Conservation (phyloP, 2,113 vertebrate genomes). For the Macrotus californicus region DNA sequence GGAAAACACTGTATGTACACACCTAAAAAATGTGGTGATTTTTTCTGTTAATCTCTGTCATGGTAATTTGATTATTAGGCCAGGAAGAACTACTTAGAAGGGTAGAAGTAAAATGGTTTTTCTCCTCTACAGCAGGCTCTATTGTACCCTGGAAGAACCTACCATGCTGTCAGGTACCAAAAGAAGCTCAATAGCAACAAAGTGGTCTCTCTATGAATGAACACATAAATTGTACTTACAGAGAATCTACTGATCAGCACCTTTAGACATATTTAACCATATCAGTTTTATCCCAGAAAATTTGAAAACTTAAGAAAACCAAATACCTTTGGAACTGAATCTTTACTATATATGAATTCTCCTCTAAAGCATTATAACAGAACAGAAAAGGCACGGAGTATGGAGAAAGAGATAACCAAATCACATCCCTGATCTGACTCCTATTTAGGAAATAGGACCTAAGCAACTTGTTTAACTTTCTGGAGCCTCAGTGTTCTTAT, state of each 20-base stretch:
- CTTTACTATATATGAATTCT: not conserved
- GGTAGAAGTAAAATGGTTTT: not conserved
- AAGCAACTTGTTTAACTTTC: not conserved
- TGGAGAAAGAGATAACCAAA: not conserved
- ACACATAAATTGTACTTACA: rapidly evolving
- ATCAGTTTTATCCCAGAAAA: not conserved
- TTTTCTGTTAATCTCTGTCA: not conserved
- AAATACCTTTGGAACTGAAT: not conserved
- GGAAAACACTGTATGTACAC: not conserved
- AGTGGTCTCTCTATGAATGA: not conserved
- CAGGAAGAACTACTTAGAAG: not conserved
- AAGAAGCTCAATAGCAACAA: not conserved
- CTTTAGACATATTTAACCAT: not conserved
- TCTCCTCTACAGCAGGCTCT: no score
- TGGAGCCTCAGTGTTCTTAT: not conserved
- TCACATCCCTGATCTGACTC: not conserved
- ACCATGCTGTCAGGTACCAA: rapidly evolving
- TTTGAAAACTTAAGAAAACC: not conserved
- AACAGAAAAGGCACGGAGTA: not conserved
- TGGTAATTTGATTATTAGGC: not conserved
- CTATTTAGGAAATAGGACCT: not conserved
- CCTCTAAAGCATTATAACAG: not conserved
- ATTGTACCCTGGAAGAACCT: not conserved
- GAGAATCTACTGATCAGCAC: no score
- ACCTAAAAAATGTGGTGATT: not conserved